Evolutionary conservation across 2,888 invertebrate genomes (phyloP).

Genomic region (Lacanobia wlatinum): DNA sequence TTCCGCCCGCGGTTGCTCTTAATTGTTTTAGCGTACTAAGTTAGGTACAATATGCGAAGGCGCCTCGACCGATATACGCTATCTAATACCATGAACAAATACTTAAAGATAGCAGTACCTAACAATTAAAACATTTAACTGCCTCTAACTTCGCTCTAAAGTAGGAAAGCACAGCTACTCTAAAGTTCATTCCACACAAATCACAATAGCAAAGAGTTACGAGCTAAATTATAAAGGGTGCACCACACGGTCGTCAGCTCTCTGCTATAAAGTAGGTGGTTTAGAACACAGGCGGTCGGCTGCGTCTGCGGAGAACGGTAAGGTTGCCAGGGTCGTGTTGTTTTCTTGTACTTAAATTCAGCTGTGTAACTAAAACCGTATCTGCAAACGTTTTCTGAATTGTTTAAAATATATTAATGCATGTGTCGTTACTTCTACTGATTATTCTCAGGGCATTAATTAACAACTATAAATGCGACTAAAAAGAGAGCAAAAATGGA

Average conservation of each 20-base stretch:
- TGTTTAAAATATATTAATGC: no score
- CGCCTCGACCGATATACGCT: not conserved
- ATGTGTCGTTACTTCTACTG: no score
- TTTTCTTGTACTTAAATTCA: no score
- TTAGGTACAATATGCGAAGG: not conserved
- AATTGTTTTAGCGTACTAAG: no score
- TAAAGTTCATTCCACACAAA: constrained; percentile 54
- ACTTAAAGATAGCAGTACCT: constrained; percentile 19
- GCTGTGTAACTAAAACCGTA: no score
- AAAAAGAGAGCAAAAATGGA: no score
- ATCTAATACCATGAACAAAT: not conserved
- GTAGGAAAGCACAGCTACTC: constrained; percentile 35
- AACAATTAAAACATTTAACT: constrained; percentile 34
- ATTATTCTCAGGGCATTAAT: no score
- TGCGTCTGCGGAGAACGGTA: constrained; percentile 48
- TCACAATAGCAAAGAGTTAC: constrained; percentile 56
- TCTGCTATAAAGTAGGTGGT: constrained; percentile 60
- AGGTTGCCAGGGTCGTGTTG: constrained; percentile 42
- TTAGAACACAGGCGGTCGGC: constrained; percentile 60
- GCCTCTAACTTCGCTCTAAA: constrained; percentile 10
- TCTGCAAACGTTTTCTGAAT: no score
- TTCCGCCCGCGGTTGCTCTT: no score
- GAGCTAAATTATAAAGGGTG: constrained; percentile 58
- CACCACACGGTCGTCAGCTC: constrained; percentile 54
- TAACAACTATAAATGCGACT: no score